These are phyloP conservation scores for Leucopsar rothschildi DNA, from an alignment of 2,113 vertebrate species.

Conservation along the genomic window DNA sequence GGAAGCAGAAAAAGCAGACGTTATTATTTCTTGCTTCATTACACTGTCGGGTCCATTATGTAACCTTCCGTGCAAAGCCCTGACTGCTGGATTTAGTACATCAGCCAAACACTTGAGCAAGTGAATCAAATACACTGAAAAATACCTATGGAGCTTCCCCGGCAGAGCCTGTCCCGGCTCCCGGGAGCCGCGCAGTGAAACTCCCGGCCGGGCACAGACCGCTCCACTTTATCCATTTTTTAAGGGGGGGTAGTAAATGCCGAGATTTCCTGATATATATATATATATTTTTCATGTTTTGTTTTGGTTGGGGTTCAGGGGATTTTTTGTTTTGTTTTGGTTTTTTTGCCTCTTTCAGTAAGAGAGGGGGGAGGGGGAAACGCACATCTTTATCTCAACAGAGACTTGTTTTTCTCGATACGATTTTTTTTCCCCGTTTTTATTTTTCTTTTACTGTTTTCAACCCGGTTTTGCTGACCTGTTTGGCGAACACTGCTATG, in stretches of 20 bases:
- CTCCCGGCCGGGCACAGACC: neutral
- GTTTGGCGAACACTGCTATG: conserved; percentile 99
- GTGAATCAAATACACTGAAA: conserved; percentile 45
- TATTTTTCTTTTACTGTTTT: conserved; percentile 35
- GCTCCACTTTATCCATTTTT: neutral
- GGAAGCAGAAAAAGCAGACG: conserved; percentile 35
- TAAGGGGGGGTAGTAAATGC: neutral
- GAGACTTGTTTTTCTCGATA: conserved; percentile 19
- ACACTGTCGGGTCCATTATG: conserved; percentile 56
- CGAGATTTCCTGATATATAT: neutral
- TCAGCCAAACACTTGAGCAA: conserved; percentile 52
- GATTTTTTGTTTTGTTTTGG: neutral
- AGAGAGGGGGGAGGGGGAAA: neutral
- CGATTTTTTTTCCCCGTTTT: neutral
- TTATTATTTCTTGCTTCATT: conserved; percentile 61
- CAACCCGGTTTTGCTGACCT: conserved; percentile 84
- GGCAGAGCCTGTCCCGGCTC: neutral
- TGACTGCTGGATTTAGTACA: conserved; percentile 16
- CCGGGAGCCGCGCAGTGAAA: neutral
- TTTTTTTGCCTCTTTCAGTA: neutral
- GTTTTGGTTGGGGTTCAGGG: neutral
- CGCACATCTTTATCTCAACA: conserved; percentile 47
- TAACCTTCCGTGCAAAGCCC: conserved; percentile 52
- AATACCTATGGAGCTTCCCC: conserved; percentile 9
- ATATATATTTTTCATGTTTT: neutral